Evolutionary conservation across 1,140 invertebrate species (phyloP).

Genomic region (Alviniconcha marisindica): DNA sequence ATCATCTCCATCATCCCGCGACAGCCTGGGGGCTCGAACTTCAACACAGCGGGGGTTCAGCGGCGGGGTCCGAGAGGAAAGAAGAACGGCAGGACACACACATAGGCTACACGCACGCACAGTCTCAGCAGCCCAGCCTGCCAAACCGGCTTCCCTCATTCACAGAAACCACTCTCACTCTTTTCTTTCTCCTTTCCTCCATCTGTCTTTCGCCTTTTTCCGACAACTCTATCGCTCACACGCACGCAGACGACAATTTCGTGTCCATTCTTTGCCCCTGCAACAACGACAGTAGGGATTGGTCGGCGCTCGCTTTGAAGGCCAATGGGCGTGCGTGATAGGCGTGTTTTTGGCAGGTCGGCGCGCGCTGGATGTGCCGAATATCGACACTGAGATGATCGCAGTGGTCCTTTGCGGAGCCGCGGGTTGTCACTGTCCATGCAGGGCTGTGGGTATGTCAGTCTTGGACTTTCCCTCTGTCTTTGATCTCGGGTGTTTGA

Average conservation of each 20-base stretch:
- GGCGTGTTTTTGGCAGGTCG: constrained; percentile 25
- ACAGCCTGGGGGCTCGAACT: no score
- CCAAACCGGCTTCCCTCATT: background rate
- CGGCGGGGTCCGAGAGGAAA: background rate
- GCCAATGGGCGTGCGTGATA: constrained; percentile 19
- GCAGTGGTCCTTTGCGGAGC: background rate
- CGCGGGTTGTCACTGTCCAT: constrained; percentile 3
- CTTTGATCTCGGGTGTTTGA: background rate
- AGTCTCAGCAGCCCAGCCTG: no score
- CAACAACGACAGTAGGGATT: background rate
- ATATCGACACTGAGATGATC: background rate
- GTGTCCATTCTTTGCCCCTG: background rate
- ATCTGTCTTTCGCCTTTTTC: constrained; percentile 6
- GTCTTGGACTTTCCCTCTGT: background rate
- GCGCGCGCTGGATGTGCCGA: constrained; percentile 3
- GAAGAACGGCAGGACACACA: background rate
- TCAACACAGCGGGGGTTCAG: background rate
- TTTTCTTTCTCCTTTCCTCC: constrained; percentile 4
- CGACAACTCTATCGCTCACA: background rate
- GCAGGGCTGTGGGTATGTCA: background rate
- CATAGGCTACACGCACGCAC: background rate
- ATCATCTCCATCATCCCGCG: no score
- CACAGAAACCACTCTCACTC: constrained; percentile 1
- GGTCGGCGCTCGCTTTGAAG: background rate
- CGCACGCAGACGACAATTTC: constrained; percentile 20